Conservation (phyloP, 2,888 invertebrate genomes). For the Diaprepes abbreviatus region DNA sequence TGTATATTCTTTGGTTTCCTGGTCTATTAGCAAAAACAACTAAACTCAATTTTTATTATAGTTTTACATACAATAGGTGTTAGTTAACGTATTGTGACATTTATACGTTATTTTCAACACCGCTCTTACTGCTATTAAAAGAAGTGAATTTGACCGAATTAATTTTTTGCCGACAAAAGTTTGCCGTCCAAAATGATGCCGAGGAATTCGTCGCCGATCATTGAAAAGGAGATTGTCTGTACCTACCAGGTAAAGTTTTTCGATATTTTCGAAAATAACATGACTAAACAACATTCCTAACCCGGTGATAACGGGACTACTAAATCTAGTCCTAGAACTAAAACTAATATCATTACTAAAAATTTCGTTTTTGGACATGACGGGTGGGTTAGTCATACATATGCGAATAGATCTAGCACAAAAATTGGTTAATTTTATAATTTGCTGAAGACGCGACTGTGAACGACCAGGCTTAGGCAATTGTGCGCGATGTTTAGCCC, state of each 20-base stretch:
- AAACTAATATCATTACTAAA: not conserved
- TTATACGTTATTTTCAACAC: constrained; percentile 42
- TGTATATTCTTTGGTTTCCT: too few relatives aligned
- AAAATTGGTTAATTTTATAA: too few relatives aligned
- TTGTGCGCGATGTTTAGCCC: too few relatives aligned
- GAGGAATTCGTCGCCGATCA: constrained; percentile 76
- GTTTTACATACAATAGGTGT: too few relatives aligned
- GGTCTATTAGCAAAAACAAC: too few relatives aligned
- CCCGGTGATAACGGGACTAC: not conserved
- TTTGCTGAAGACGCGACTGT: too few relatives aligned
- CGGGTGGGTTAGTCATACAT: too few relatives aligned
- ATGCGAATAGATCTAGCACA: too few relatives aligned
- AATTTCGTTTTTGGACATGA: too few relatives aligned
- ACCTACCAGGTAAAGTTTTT: constrained; percentile 74
- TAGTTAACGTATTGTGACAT: constrained; percentile 42
- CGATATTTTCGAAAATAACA: constrained; percentile 29
- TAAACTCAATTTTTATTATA: too few relatives aligned
- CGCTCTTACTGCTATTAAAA: not conserved
- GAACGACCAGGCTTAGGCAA: too few relatives aligned
- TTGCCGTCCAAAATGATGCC: constrained; percentile 66
- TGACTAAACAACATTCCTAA: constrained; percentile 27
- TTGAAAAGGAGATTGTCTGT: constrained; percentile 77
- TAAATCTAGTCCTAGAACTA: not conserved
- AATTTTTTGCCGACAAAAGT: not conserved
- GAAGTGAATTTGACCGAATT: not conserved